These are phyloP conservation scores for Sapayoa aenigma DNA, from an alignment of 2,113 vertebrate genomes.

Conservation along the genomic window DNA sequence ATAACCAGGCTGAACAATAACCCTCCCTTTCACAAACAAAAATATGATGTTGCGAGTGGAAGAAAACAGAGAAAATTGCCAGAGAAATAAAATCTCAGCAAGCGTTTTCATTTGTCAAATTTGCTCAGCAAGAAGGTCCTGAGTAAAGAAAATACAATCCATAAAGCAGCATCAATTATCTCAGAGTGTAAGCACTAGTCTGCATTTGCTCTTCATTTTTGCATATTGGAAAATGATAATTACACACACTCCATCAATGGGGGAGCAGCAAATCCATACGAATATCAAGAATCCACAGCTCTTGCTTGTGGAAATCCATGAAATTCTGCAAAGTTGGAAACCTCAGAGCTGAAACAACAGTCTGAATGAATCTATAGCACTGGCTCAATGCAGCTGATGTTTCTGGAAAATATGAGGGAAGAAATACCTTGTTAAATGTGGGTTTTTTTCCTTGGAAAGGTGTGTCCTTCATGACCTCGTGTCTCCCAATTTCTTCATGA, in stretches of 20 bases:
- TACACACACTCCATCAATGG: not conserved
- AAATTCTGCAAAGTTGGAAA: not conserved
- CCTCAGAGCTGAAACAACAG: not conserved
- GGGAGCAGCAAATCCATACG: not conserved
- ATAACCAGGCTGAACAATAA: slow-evolving; percentile 6
- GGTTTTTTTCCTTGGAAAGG: not conserved
- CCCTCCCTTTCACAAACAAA: slow-evolving; percentile 24
- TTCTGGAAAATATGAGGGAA: not conserved
- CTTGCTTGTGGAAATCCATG: not conserved
- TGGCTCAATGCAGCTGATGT: not conserved
- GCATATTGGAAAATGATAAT: not conserved
- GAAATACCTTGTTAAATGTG: not conserved
- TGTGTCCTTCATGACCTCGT: not conserved
- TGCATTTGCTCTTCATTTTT: slow-evolving; percentile 6
- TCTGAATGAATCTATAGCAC: not conserved
- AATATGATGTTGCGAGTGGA: not conserved
- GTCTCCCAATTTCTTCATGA: not conserved
- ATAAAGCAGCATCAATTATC: slow-evolving; percentile 20
- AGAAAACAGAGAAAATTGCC: slow-evolving; percentile 18
- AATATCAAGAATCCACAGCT: not conserved
- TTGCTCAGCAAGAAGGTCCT: slow-evolving; percentile 1
- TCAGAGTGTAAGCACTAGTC: not conserved
- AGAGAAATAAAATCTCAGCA: slow-evolving; percentile 19
- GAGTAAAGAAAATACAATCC: slow-evolving; percentile 9
- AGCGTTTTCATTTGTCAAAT: slow-evolving; percentile 42